Percentiles rank a stretch among this genome's conserved stretches.
Evolutionary conservation across 2,888 invertebrate genomes (phyloP).

Genomic region (Netelia virgata): DNA sequence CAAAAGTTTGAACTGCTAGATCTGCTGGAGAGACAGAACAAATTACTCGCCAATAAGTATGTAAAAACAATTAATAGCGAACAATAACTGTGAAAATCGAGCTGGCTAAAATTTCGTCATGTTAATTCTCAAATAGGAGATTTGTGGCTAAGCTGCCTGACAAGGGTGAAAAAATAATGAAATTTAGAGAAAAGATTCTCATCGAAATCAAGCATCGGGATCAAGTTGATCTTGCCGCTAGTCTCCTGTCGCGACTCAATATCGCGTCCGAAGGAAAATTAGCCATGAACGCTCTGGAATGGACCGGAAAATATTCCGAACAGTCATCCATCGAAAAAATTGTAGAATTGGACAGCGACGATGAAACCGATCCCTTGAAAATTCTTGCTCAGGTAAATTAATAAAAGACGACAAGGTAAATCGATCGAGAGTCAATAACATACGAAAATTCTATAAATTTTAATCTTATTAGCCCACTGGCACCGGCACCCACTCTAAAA

Average conservation of each 20-base stretch:
- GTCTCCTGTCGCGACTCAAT: slow-evolving; percentile 86
- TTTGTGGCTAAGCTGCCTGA: slow-evolving; percentile 87
- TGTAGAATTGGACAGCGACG: slow-evolving; percentile 87
- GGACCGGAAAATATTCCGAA: slow-evolving; percentile 86
- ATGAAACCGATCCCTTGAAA: slow-evolving; percentile 87
- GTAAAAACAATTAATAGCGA: slow-evolving; percentile 56
- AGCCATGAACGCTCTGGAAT: slow-evolving; percentile 87
- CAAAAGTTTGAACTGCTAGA: slow-evolving; percentile 86
- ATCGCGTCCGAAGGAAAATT: slow-evolving; percentile 85
- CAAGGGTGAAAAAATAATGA: slow-evolving; percentile 87
- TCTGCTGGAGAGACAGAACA: slow-evolving; percentile 86
- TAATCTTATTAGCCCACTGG: slow-evolving; percentile 79
- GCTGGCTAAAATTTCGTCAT: not conserved
- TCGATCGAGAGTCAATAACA: not conserved
- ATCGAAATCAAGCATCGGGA: slow-evolving; percentile 85
- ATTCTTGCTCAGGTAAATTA: slow-evolving; percentile 86
- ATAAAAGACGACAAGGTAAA: slow-evolving; percentile 9
- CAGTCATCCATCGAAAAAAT: slow-evolving; percentile 79
- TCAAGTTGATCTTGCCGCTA: slow-evolving; percentile 86
- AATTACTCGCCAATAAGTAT: slow-evolving; percentile 85
- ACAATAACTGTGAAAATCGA: not conserved
- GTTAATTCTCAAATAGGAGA: slow-evolving; percentile 80
- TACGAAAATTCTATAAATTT: not conserved
- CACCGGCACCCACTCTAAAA: slow-evolving; percentile 86
- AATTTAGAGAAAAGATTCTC: slow-evolving; percentile 85